Evolutionary conservation across 2,797 vertebrate species (phyloP).

Genomic region (Alcedo quadribrachys): DNA sequence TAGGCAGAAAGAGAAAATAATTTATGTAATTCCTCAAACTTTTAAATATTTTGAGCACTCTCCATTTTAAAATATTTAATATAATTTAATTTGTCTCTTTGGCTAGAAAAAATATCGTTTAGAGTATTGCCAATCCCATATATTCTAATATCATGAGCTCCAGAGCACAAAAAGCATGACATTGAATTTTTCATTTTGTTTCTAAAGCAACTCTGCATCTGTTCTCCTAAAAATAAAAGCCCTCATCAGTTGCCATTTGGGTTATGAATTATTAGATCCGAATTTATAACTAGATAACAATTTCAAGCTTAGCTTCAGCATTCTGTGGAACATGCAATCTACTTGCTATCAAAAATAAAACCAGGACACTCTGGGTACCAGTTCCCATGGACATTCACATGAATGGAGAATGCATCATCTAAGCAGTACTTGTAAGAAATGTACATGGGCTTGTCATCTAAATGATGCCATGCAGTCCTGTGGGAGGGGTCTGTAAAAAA

Average conservation of each 20-base stretch:
- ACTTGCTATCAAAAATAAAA: neutral
- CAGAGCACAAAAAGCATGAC: conserved; percentile 42
- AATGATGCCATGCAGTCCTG: neutral
- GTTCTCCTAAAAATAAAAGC: conserved; percentile 59
- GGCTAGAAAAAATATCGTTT: neutral
- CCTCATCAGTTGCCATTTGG: conserved; percentile 51
- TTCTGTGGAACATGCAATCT: neutral
- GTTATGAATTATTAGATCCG: conserved; percentile 46
- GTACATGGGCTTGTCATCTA: neutral
- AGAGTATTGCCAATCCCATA: neutral
- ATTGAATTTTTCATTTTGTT: conserved; percentile 12
- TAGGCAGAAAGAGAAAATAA: neutral
- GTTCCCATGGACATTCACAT: neutral
- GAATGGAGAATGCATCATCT: neutral
- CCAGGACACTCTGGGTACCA: neutral
- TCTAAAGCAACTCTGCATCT: conserved; percentile 35
- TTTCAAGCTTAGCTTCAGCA: conserved; percentile 4
- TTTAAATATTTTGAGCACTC: neutral
- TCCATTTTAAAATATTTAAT: neutral
- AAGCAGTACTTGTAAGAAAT: neutral
- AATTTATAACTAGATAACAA: conserved; percentile 25
- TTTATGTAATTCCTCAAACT: neutral
- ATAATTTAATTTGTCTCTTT: conserved; percentile 5
- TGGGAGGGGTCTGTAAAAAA: neutral
- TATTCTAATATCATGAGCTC: neutral